phyloP scores from a whole-genome alignment of 1,140 invertebrate genomes.

The Drosophila orosa region DNA sequence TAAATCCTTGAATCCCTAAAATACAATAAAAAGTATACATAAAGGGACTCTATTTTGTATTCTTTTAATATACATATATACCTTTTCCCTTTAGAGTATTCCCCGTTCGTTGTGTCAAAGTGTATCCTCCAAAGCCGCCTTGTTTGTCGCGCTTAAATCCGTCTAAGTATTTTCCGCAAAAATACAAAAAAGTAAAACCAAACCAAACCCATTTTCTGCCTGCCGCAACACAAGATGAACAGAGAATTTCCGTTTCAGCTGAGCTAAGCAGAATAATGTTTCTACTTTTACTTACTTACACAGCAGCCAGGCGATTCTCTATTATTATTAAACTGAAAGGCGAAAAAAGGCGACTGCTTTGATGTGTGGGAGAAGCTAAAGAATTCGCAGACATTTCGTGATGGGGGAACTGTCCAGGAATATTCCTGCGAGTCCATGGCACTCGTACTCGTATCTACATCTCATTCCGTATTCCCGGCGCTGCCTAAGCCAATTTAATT shows the following conservation, averaged over 20 bases:
- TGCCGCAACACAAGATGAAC: constrained; percentile 64
- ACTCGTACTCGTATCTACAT: constrained; percentile 30
- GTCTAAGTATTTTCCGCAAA: constrained; percentile 69
- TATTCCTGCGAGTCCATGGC: constrained; percentile 2
- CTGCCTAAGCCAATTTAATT: constrained; percentile 77
- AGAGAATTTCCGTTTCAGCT: constrained; percentile 78
- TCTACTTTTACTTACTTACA: constrained; percentile 72
- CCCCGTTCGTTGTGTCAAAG: not conserved
- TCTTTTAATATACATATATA: not conserved
- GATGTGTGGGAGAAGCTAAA: constrained; percentile 54
- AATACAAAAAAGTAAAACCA: constrained; percentile 14
- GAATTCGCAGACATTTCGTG: constrained; percentile 8
- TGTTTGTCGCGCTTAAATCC: constrained; percentile 80
- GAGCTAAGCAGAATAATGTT: constrained; percentile 81
- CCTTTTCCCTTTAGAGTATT: constrained; percentile 13
- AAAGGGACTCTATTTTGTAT: not conserved
- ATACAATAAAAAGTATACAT: no score
- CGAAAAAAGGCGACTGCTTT: constrained; percentile 52
- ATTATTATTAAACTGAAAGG: constrained; percentile 74
- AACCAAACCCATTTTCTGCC: constrained; percentile 26
- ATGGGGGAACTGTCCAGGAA: constrained; percentile 20
- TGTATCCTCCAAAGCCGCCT: constrained; percentile 19
- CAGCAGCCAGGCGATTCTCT: constrained; percentile 57
- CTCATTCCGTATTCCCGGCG: constrained; percentile 51
- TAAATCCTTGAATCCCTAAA: no score